phyloP scores from a whole-genome alignment of 1,140 invertebrate genomes.

The Drosophila cardini region DNA sequence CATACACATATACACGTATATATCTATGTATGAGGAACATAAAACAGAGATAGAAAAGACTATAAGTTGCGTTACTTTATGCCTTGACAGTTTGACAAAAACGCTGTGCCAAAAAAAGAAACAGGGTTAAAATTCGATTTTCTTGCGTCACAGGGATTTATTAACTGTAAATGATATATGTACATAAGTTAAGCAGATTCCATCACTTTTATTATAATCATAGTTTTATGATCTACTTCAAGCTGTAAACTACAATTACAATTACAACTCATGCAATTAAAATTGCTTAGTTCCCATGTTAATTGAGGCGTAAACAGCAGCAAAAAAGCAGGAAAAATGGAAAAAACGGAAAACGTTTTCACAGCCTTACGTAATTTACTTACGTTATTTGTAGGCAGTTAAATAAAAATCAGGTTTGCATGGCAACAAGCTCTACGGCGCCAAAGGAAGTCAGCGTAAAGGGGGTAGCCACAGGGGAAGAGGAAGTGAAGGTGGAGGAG shows the following conservation, averaged over 20 bases:
- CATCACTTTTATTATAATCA: too few species aligned
- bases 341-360: constrained; percentile 16
- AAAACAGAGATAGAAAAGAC: background rate
- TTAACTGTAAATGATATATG: background rate
- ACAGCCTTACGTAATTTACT: constrained; percentile 48
- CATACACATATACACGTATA: background rate
- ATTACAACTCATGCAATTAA: constrained; percentile 23
- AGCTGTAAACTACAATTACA: constrained; percentile 4
- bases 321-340: background rate
- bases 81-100: constrained; percentile 14
- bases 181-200: too few species aligned
- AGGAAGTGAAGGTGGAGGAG: background rate
- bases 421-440: constrained; percentile 45
- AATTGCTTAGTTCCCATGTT: constrained; percentile 19
- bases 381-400: constrained; percentile 44
- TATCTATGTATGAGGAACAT: background rate
- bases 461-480: background rate
- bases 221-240: too few species aligned
- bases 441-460: background rate
- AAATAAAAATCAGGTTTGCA: constrained; percentile 48
- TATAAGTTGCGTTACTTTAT: constrained; percentile 28
- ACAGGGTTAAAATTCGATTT: background rate
- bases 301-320: constrained; percentile 18
- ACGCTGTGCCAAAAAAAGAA: constrained; percentile 14
- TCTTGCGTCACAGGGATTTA: background rate